Base-by-base conservation (phyloP, 2,113 vertebrate species). In the Carollia perspicillata region DNA sequence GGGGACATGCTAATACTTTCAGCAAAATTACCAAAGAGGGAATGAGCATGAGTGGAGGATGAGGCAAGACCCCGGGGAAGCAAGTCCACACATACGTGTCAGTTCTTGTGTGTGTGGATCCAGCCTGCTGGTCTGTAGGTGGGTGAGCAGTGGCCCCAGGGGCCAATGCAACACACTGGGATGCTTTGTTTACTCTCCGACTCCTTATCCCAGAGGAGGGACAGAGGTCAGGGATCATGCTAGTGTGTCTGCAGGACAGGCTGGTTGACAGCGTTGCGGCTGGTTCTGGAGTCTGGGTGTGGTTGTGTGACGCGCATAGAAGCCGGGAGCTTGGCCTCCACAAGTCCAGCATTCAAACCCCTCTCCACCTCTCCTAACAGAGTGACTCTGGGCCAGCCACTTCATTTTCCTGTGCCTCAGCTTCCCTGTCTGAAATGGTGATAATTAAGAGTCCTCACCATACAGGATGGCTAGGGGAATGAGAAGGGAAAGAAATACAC, bases 201-300 rank as follows among this genome's bases (percentile, higher is more conserved):
- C 51, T 66, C 49, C 30, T 47, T 35, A 35, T 55, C 65, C 33
- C 40, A 60, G 17, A 92, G 20, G 17, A 60, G 5, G 35, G 68
- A 26, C 7, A 13, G 4, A 1, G 8, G 58, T 89, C 23, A 4
- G 30, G 42, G 42, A 13, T n/a, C 40, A 72, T 0, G 2, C 37
- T 8, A n/a, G 72, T 40, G 63, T 53, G 30, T 23, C 53, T 49
- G 11, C 10, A 18, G 44, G 53, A 65, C 44, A 71, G 35, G 58
- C 17, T 7, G 10, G 26, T 7, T 49, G 22, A 2, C 0, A 12
- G 7, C 16, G 35, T 4, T 4, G 10, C 7, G 17, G 30, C 9
- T 14, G 4, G 20, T 3, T 7, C 6, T 40, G 53, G 49, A 9
- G 35, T 47, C 33, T 37, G 28, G 23, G 4, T 71, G 9, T 5